Evolutionary conservation across 53 echinoderm and acorn worm genomes (phyloP).

Genomic region (Mesocentrotus franciscanus): DNA sequence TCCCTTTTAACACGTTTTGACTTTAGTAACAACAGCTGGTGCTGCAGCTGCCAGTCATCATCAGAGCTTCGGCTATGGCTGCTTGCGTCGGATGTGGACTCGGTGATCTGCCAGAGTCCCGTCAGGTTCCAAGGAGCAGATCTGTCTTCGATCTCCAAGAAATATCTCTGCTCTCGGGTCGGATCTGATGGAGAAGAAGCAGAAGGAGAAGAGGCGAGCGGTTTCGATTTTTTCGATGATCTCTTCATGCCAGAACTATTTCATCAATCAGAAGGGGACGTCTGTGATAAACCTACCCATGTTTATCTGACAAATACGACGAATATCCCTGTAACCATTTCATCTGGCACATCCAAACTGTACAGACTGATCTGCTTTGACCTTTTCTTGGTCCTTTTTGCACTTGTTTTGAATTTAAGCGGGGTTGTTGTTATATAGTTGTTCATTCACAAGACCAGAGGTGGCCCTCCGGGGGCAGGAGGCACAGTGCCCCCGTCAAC

Average conservation of each 20-base stretch:
- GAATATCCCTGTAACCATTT: neutral
- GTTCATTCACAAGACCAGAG: no score
- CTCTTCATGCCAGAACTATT: neutral
- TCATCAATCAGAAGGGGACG: neutral
- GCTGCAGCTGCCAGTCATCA: constrained; percentile 1
- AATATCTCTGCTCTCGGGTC: neutral
- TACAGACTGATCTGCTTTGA: neutral
- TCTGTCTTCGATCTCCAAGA: neutral
- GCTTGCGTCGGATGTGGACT: neutral
- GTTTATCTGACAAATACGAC: neutral
- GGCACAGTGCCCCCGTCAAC: no score
- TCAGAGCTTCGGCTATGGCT: neutral
- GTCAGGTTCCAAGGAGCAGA: neutral
- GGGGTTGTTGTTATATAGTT: no score
- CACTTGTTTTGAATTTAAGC: neutral
- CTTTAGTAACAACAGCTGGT: neutral
- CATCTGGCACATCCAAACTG: neutral
- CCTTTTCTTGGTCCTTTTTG: neutral
- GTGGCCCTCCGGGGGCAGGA: no score
- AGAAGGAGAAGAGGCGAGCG: neutral
- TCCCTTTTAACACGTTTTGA: neutral
- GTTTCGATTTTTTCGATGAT: neutral
- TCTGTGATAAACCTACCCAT: neutral
- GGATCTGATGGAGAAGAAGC: neutral
- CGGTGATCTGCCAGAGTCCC: constrained; percentile 6